Conservation (phyloP, 2,113 vertebrate genomes). For the Isurus oxyrinchus region DNA sequence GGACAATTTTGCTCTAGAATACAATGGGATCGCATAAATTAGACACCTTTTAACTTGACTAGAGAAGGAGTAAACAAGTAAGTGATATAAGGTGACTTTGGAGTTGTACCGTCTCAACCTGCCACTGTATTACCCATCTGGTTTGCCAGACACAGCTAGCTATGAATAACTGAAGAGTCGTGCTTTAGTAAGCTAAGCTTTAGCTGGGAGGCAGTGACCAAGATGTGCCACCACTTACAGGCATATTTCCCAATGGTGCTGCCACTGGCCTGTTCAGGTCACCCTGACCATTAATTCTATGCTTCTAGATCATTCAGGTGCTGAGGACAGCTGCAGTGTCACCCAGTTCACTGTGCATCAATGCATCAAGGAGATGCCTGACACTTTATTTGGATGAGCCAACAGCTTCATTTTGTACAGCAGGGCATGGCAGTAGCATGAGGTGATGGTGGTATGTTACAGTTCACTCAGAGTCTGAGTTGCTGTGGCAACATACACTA, state of each 20-base stretch:
- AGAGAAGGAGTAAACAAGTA: neutral
- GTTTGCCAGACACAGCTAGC: neutral
- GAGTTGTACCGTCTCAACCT: neutral
- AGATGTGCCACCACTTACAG: neutral
- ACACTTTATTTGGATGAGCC: neutral
- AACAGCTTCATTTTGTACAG: neutral
- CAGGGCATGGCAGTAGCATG: neutral
- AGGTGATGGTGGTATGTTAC: too few relatives aligned
- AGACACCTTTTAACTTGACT: neutral
- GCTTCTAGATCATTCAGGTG: neutral
- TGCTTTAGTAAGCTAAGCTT: neutral
- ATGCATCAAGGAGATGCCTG: neutral
- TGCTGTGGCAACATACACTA: too few relatives aligned
- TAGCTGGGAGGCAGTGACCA: neutral
- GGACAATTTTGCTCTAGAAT: neutral
- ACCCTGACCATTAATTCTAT: neutral
- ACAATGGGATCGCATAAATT: neutral
- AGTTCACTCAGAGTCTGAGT: too few relatives aligned
- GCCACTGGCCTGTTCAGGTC: neutral
- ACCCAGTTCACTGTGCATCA: neutral
- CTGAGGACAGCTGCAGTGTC: neutral
- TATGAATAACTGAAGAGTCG: neutral
- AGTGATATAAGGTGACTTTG: neutral
- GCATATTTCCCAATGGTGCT: neutral
- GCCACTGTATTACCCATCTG: neutral